These are phyloP conservation scores for Diarsia dahlii DNA, from an alignment of 2,888 invertebrate species.

Conservation along the genomic window DNA sequence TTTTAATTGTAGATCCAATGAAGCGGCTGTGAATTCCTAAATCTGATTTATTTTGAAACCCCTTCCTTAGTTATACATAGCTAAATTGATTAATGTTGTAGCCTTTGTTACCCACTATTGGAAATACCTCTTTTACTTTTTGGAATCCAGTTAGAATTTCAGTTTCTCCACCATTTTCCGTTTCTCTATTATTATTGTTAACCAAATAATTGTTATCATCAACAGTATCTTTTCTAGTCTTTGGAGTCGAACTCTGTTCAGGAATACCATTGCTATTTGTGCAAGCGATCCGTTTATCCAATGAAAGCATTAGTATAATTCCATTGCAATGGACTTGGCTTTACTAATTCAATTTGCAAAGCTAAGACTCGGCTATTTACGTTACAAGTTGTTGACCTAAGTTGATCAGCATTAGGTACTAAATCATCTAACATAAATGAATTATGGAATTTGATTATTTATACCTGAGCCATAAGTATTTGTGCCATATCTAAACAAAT, in stretches of 20 bases:
- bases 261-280: slow-evolving; percentile 23
- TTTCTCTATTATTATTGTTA: background rate
- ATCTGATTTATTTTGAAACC: slow-evolving; percentile 9
- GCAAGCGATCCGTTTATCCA: slow-evolving; percentile 69
- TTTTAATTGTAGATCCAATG: slow-evolving; percentile 33
- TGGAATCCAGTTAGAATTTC: slow-evolving; percentile 6
- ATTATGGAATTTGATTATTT: slow-evolving; percentile 10
- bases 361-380: slow-evolving; percentile 70
- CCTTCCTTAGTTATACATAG: background rate
- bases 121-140: background rate
- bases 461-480: background rate
- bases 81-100: background rate
- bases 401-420: slow-evolving; percentile 55
- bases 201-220: background rate
- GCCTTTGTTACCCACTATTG: background rate
- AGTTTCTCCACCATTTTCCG: background rate
- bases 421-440: slow-evolving; percentile 20
- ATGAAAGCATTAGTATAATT: slow-evolving; percentile 75
- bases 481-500: slow-evolving; percentile 14
- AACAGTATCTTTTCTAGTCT: background rate
- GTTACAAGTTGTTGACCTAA: slow-evolving; percentile 80
- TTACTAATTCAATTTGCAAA: slow-evolving; percentile 84
- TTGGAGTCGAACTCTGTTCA: slow-evolving; percentile 9
- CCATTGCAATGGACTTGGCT: slow-evolving; percentile 76
- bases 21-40: slow-evolving; percentile 19